Conservation (phyloP, 2,888 invertebrate species). For the Achlya flavicornis region DNA sequence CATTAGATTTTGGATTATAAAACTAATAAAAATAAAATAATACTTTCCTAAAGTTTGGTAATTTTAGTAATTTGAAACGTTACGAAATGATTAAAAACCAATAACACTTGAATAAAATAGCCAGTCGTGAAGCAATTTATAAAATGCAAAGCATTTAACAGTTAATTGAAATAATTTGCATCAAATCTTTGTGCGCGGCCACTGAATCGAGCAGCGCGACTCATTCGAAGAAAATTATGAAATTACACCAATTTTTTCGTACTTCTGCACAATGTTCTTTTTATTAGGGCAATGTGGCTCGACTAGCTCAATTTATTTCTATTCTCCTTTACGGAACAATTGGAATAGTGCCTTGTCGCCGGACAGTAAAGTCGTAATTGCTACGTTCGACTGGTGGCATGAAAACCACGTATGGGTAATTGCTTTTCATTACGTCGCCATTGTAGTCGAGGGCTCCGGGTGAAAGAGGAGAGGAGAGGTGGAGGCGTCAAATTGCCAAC, state of each 20-base stretch:
- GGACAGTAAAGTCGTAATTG: constrained; percentile 41
- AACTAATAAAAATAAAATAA: too few relatives aligned
- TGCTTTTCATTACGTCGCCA: constrained; percentile 80
- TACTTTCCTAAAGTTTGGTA: too few relatives aligned
- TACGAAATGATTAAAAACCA: neutral
- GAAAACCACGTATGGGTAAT: constrained; percentile 82
- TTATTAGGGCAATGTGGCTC: constrained; percentile 71
- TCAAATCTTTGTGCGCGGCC: constrained; percentile 10
- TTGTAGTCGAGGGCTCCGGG: constrained; percentile 63
- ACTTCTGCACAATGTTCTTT: constrained; percentile 73
- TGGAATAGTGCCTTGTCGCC: constrained; percentile 37
- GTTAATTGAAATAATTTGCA: constrained; percentile 8
- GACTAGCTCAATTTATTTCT: constrained; percentile 77
- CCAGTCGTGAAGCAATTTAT: neutral
- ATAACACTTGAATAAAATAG: neutral
- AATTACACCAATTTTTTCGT: constrained; percentile 77
- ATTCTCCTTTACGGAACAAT: constrained; percentile 53
- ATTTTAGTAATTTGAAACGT: neutral
- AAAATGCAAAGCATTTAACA: neutral
- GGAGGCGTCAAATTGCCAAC: constrained; percentile 68
- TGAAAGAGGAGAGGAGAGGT: constrained; percentile 29
- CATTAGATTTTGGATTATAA: too few relatives aligned
- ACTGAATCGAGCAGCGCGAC: constrained; percentile 23
- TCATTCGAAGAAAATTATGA: constrained; percentile 64
- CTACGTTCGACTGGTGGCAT: constrained; percentile 38